Conservation (phyloP, 2,113 vertebrate species). For the Leucopsar rothschildi region DNA sequence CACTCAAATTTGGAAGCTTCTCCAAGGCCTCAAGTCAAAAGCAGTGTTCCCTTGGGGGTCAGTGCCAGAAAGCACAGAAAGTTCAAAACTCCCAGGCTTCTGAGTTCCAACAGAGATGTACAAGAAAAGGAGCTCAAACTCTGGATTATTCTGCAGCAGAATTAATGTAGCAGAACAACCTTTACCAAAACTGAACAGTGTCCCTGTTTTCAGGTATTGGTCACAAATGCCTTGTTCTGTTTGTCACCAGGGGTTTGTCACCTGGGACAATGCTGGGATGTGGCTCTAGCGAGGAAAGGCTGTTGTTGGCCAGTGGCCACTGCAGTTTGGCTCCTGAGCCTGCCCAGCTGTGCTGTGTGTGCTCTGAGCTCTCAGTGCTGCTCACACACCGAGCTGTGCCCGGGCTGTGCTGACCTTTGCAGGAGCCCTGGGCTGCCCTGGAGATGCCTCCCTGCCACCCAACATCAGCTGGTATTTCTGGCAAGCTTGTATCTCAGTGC, state of each 20-base stretch:
- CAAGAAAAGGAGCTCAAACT: neutral
- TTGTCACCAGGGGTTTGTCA: neutral
- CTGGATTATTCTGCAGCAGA: neutral
- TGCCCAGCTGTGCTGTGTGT: neutral
- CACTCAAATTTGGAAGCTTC: no score
- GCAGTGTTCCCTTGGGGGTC: no score
- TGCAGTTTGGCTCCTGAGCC: neutral
- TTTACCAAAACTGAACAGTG: accelerated
- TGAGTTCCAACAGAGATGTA: no score
- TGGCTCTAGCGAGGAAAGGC: neutral
- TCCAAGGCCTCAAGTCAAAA: no score
- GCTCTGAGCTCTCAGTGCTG: neutral
- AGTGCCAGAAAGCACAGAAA: no score
- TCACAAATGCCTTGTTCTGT: neutral
- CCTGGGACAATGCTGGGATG: neutral
- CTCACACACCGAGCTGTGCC: accelerated
- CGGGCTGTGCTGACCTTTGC: neutral
- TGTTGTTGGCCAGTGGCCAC: neutral
- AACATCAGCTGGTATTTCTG: neutral
- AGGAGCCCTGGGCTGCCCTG: neutral
- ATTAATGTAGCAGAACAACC: neutral
- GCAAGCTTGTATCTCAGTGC: neutral
- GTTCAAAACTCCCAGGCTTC: no score
- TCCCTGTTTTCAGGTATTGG: neutral
- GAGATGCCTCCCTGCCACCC: neutral